phyloP scores from a whole-genome alignment of 2,888 invertebrate species.

The Pantelozetes paolii region DNA sequence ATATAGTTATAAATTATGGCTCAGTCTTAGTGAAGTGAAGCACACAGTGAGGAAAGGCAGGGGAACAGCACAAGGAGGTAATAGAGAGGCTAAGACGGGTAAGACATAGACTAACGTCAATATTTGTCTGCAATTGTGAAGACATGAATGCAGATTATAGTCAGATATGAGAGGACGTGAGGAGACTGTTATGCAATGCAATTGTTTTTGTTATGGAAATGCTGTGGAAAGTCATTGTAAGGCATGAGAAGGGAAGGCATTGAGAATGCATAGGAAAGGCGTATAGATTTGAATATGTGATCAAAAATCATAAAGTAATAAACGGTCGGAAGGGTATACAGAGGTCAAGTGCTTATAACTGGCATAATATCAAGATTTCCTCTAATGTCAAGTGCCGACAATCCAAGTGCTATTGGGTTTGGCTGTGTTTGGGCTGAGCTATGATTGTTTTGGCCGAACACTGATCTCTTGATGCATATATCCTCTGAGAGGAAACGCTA shows the following conservation, averaged over 20 bases:
- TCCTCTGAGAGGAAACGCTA: conserved; percentile 31
- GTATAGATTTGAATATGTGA: conserved; percentile 37
- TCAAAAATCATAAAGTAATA: conserved; percentile 36
- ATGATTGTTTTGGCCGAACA: background rate
- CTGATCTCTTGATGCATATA: conserved; percentile 35
- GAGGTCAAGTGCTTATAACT: conserved; percentile 37
- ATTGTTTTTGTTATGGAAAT: conserved; percentile 18
- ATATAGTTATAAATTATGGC: conserved; percentile 33
- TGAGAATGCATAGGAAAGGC: background rate
- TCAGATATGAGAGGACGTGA: conserved; percentile 33
- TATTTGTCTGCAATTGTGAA: conserved; percentile 32
- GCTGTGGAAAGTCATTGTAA: background rate
- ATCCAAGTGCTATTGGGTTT: background rate
- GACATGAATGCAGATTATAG: conserved; percentile 38
- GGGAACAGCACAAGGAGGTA: background rate
- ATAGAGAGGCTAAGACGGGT: background rate
- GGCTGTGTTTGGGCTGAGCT: background rate
- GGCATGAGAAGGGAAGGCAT: background rate
- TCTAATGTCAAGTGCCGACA: conserved; percentile 6
- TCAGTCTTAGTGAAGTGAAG: conserved; percentile 17
- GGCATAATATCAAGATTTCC: conserved; percentile 30
- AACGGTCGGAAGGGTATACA: conserved; percentile 24
- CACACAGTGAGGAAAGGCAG: background rate
- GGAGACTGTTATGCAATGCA: conserved; percentile 21
- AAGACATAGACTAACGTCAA: conserved; percentile 27